Percentiles rank a stretch among this genome's conserved stretches.
These are phyloP conservation scores for Pedionomus torquatus DNA, from an alignment of 2,113 vertebrate genomes.

Conservation along the genomic window DNA sequence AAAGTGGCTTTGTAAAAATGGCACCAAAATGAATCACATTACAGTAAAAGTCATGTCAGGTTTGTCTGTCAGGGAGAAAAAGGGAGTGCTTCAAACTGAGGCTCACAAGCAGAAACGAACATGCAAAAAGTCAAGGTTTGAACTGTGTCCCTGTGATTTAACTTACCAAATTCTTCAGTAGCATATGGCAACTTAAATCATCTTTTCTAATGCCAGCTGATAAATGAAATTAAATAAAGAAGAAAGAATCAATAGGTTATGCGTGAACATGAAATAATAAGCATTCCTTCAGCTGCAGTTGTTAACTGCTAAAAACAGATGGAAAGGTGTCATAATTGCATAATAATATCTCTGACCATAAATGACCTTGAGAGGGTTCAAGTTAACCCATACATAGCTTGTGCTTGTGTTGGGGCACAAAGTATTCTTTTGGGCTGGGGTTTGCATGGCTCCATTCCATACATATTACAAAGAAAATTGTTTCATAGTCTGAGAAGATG, in stretches of 20 bases:
- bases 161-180: not conserved
- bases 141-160: not conserved
- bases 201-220: not conserved
- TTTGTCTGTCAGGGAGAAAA: not conserved
- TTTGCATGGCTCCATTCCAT: not conserved
- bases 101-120: not conserved
- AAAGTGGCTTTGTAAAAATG: not conserved
- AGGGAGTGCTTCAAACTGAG: not conserved
- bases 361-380: not conserved
- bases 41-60: not conserved
- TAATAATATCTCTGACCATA: not conserved
- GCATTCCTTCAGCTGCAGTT: not conserved
- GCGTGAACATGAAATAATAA: not conserved
- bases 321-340: not conserved
- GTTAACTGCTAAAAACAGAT: not conserved
- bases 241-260: not conserved
- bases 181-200: not conserved
- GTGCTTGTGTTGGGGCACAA: not conserved
- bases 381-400: not conserved
- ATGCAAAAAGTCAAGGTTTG: not conserved
- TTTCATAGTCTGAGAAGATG: not conserved
- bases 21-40: not conserved
- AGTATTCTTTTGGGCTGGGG: not conserved
- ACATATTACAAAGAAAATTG: not conserved
- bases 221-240: not conserved